Evolutionary conservation across 1,140 invertebrate species (phyloP), one percentile per base, ranked within the genome.

Genomic region (Zaprionus vittiger): DNA sequence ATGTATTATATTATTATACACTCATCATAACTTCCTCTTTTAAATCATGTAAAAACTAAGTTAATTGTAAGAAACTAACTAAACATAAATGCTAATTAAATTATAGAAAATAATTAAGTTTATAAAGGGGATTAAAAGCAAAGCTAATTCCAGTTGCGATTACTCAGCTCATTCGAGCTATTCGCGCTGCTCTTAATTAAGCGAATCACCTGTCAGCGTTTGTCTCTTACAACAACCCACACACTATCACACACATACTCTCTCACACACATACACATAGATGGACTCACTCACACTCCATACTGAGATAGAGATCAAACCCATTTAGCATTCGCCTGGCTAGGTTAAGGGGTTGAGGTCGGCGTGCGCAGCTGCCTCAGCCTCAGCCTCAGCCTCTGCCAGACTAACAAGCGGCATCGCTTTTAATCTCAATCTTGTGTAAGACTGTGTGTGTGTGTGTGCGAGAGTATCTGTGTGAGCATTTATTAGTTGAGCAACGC

Each of bases 391-490:
- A 63, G 44, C 56, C 80, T 74, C 65, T 80, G 67, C 37, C 34
- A 61, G 75, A 68, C 59, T 77, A 73, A 74, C 71, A 79, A 83
- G 81, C 81, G 81, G 81, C 66, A 62, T 47, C 57, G 82, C 82
- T 85, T 84, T 84, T 84, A 85, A 84, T 84, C 81, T 83, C 34
- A 52, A 73, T 71, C 67, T 79, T 61, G 17, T 65, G 54, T 15
- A 41, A 24, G 73, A n/a, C 28, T 61, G 20, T 47, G 9, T 38
- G 22, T 57, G 24, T 71, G 22, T 68, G 20, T 60, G 9, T 52
- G 31, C 26, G 15, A 15, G 12, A 54, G 41, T 66, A 47, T 73
- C 26, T 73, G 62, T 49, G 38, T 61, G 20, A 41, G 62, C 57
- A 76, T 77, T 56, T 84, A 73, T 81, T 72, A 76, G 57, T 73